Evolutionary conservation across 2,888 invertebrate genomes (phyloP), one percentile per base, ranked within the genome.

Genomic region (Euphydryas editha): DNA sequence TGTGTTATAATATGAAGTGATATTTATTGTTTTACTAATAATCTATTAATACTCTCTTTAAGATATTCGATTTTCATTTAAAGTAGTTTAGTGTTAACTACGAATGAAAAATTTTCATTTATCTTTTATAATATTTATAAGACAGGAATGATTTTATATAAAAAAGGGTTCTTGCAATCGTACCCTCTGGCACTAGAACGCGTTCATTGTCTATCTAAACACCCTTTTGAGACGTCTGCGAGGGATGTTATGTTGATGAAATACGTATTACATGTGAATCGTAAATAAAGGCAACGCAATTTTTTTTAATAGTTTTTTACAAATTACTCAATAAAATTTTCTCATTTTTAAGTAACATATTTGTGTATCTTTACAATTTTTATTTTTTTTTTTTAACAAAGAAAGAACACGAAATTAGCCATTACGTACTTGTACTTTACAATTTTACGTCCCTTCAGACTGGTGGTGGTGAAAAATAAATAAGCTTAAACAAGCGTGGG

Each of bases 201-300:
- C 82, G 83, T 74, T 70, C 73, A 77, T 85, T 87, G 85, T 87
- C 77, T 82, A 73, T 74, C 81, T 81, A 82, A 88, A 86, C 84
- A 83, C 84, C 86, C 87, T 85, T 87, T 89, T 83, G 87, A 87
- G 88, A 87, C 82, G 84, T 86, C 83, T 86, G 81, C 75, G 78
- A 78, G 82, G 78, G 83, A 79, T 59, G 61, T 51, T 51, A 42
- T 67, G 54, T 65, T 62, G 62, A 59, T 65, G 62, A 69, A 69
- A 71, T 65, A 64, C 51, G 58, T 67, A 65, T 69, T 68, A 65
- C 54, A 59, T 57, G 57, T 68, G 39, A 51, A 46, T 59, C 37
- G 60, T 46, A 60, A 57, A 46, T 60, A 62, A 10, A 62, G 55
- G 51, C 46, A 59, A 18, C 39, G 57, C 65, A 54, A 65, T 65